Conservation (phyloP, 2,888 invertebrate species). For the Orthonevra nobilis region DNA sequence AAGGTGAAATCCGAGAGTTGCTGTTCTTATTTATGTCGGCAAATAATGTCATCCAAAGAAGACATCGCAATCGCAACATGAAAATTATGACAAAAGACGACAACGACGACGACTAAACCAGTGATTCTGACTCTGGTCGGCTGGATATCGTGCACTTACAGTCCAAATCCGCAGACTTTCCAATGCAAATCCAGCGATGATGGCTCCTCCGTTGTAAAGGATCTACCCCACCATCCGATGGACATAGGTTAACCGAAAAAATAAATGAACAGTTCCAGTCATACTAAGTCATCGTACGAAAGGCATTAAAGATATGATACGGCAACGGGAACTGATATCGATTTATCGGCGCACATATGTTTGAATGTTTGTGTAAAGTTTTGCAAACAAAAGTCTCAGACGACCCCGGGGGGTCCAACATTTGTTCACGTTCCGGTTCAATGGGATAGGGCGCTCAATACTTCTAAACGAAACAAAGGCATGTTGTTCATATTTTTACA, state of each 20-base stretch:
- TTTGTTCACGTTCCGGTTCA: constrained; percentile 69
- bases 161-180: constrained; percentile 46
- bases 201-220: constrained; percentile 43
- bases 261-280: constrained; percentile 50
- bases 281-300: constrained; percentile 30
- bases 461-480: constrained; percentile 67
- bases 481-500: constrained; percentile 71
- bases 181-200: constrained; percentile 60
- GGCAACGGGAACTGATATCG: constrained; percentile 67
- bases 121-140: constrained; percentile 5
- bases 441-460: constrained; percentile 61
- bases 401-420: constrained; percentile 66
- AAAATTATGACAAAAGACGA: constrained; percentile 70
- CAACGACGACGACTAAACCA: constrained; percentile 34
- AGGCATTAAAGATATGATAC: constrained; percentile 59
- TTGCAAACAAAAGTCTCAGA: constrained; percentile 52
- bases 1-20: constrained; percentile 58
- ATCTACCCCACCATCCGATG: constrained; percentile 37
- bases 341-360: constrained; percentile 63
- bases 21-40: constrained; percentile 69
- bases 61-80: constrained; percentile 68
- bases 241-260: constrained; percentile 56
- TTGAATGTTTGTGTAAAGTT: constrained; percentile 32
- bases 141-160: constrained; percentile 11
- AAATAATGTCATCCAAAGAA: constrained; percentile 70